These are phyloP conservation scores for Eulemur macaco DNA, from an alignment of 2,113 vertebrate genomes.

Conservation along the genomic window DNA sequence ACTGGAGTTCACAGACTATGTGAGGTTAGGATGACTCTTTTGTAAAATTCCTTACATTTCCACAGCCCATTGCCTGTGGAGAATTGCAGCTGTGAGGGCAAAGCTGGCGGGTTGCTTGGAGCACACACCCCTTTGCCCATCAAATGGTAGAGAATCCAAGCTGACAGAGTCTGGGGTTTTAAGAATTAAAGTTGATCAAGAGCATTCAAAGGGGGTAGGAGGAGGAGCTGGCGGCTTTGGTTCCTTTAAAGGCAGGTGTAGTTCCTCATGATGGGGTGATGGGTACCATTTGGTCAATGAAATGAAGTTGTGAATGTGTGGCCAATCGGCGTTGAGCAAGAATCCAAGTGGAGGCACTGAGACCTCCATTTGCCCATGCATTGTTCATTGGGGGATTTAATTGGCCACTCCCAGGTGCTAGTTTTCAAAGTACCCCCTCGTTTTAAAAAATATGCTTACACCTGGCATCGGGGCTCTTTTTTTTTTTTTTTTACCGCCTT, in stretches of 20 bases:
- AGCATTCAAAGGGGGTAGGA: neutral
- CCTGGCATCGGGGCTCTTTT: slow-evolving; percentile 50
- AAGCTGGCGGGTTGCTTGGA: neutral
- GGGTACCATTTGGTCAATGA: slow-evolving; percentile 63
- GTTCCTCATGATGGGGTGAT: slow-evolving; percentile 47
- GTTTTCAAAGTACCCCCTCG: neutral
- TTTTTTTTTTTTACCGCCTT: slow-evolving; percentile 66
- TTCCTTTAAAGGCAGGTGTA: slow-evolving; percentile 63
- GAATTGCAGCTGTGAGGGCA: slow-evolving; percentile 64
- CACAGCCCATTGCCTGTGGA: neutral
- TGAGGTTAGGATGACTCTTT: slow-evolving; percentile 55
- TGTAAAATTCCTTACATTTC: slow-evolving; percentile 73
- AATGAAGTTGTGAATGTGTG: neutral
- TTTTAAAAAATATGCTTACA: slow-evolving; percentile 38
- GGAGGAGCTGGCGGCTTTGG: slow-evolving; percentile 13
- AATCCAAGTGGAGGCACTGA: neutral
- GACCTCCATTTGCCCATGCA: neutral
- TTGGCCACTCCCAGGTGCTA: neutral
- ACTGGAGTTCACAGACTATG: slow-evolving; percentile 65
- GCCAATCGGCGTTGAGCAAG: slow-evolving; percentile 1
- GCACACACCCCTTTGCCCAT: slow-evolving; percentile 30
- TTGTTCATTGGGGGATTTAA: neutral
- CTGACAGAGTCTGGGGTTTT: slow-evolving; percentile 42
- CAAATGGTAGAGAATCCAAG: slow-evolving; percentile 53
- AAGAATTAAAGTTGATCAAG: slow-evolving; percentile 51